phyloP scores from a whole-genome alignment of 2,113 vertebrate genomes.

The Picathartes gymnocephalus region DNA sequence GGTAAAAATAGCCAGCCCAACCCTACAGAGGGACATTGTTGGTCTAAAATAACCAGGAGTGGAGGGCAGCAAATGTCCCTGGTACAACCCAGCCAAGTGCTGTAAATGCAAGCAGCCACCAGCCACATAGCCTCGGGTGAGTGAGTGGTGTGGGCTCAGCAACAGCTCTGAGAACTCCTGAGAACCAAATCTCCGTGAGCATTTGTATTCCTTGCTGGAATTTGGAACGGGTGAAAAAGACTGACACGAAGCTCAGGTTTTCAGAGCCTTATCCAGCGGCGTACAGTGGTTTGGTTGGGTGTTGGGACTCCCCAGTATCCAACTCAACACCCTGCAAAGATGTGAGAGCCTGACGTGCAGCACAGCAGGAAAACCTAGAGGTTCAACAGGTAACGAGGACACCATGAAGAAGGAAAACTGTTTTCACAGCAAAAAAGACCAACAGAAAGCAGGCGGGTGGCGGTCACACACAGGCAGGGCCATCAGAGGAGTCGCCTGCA shows the following conservation, averaged over 20 bases:
- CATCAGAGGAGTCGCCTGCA: background rate
- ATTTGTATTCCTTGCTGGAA: fast-evolving
- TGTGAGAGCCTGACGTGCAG: fast-evolving
- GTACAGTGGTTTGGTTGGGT: fast-evolving
- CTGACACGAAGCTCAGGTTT: fast-evolving
- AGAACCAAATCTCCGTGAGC: background rate
- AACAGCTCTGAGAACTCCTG: fast-evolving
- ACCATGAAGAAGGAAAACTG: fast-evolving
- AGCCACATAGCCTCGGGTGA: fast-evolving
- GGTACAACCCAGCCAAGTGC: fast-evolving
- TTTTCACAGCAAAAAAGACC: background rate
- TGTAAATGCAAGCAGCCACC: background rate
- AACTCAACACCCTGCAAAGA: background rate
- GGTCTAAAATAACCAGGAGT: background rate
- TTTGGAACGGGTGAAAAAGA: fast-evolving
- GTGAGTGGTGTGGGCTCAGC: fast-evolving
- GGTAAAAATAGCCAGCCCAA: background rate
- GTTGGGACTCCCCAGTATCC: background rate
- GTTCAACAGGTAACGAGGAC: background rate
- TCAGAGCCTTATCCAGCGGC: background rate
- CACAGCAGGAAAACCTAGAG: background rate
- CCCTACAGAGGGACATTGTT: background rate
- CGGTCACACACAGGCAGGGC: background rate
- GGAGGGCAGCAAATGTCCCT: background rate
- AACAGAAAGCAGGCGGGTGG: background rate